Conservation (phyloP, 2,797 vertebrate species). For the Cyprinella venusta region DNA sequence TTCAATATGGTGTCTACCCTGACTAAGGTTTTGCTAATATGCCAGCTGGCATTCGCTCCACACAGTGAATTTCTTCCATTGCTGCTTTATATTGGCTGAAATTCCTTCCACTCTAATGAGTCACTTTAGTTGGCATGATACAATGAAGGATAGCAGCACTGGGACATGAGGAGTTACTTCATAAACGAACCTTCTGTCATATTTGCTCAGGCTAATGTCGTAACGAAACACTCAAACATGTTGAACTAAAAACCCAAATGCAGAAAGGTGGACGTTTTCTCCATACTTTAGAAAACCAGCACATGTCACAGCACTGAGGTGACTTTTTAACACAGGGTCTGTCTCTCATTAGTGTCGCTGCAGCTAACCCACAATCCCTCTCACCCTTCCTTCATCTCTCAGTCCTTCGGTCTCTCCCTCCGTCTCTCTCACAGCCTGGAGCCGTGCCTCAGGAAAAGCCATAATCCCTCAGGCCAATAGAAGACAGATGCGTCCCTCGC, state of each 20-base stretch:
- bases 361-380: slow-evolving; percentile 45
- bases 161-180: background rate
- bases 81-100: background rate
- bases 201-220: background rate
- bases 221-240: background rate
- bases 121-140: background rate
- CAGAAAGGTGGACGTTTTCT: background rate
- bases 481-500: slow-evolving; percentile 64
- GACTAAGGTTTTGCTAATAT: background rate
- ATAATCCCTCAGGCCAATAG: slow-evolving; percentile 66
- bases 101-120: slow-evolving; percentile 15
- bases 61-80: slow-evolving; percentile 2
- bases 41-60: background rate
- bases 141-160: background rate
- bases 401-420: slow-evolving; percentile 11
- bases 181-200: background rate
- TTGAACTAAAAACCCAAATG: background rate
- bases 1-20: background rate
- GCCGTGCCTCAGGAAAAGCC: slow-evolving; percentile 65
- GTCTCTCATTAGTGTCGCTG: slow-evolving; percentile 57
- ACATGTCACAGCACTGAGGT: slow-evolving; percentile 8
- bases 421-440: slow-evolving; percentile 52
- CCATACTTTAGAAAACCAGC: background rate
- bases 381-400: slow-evolving; percentile 44
- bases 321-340: slow-evolving; percentile 51